Evolutionary conservation across 2,888 invertebrate genomes (phyloP).

Genomic region (Melanargia galathea): DNA sequence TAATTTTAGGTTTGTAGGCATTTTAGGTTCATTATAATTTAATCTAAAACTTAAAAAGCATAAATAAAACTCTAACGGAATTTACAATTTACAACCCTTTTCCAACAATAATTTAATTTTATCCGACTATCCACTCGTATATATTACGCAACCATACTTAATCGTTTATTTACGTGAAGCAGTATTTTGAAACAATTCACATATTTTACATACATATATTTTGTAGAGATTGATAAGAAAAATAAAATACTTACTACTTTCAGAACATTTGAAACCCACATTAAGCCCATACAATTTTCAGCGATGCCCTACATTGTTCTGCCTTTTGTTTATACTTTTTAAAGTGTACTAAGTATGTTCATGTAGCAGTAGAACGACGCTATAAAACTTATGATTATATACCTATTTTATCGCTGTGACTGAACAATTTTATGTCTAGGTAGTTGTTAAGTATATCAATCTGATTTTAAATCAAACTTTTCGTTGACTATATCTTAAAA

Average conservation of each 20-base stretch:
- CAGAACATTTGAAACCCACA: background rate
- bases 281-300: background rate
- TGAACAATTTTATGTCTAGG: no score
- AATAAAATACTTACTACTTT: background rate
- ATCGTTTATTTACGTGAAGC: background rate
- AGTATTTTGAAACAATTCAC: background rate
- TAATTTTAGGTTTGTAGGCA: no score
- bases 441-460: no score
- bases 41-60: no score
- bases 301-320: slow-evolving; percentile 1
- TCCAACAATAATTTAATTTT: background rate
- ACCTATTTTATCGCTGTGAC: no score
- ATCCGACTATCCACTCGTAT: background rate
- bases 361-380: no score
- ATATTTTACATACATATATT: background rate
- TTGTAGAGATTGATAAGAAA: background rate
- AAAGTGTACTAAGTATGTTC: no score
- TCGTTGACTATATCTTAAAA: no score
- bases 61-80: background rate
- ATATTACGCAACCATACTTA: background rate
- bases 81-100: background rate
- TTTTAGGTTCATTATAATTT: no score
- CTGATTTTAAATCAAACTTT: no score
- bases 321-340: background rate
- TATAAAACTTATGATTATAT: no score